Evolutionary conservation across 2,113 vertebrate species (phyloP).

Genomic region (Eulacestoma nigropectus): DNA sequence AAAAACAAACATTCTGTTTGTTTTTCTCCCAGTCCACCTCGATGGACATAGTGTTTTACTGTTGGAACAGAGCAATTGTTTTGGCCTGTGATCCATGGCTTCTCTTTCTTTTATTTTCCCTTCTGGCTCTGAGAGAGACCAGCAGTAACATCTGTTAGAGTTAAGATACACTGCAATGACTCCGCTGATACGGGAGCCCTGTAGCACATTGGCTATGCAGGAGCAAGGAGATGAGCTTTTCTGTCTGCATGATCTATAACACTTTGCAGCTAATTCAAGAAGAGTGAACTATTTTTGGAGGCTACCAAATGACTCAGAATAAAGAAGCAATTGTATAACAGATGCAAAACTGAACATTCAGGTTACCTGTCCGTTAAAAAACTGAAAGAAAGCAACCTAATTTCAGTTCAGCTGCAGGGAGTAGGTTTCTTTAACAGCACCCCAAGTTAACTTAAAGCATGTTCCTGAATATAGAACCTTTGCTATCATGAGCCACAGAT

Average conservation of each 20-base stretch:
- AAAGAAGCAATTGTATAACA: constrained; percentile 27
- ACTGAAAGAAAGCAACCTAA: not conserved
- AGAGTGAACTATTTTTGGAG: constrained; percentile 37
- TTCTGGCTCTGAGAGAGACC: not conserved
- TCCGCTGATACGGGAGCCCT: not conserved
- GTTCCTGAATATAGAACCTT: not conserved
- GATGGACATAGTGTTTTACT: not conserved
- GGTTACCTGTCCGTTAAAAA: not conserved
- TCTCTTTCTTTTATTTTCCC: not conserved
- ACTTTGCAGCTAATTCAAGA: constrained; percentile 34
- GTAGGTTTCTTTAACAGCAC: not conserved
- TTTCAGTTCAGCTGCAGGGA: not conserved
- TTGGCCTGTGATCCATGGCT: not conserved
- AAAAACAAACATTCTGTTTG: not conserved
- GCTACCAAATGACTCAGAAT: constrained; percentile 35
- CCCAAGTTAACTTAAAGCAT: not conserved
- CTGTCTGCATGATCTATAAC: constrained; percentile 41
- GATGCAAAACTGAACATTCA: not conserved
- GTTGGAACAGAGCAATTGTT: not conserved
- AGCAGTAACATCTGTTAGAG: constrained; percentile 31
- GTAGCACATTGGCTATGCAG: not conserved
- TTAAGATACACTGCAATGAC: not conserved
- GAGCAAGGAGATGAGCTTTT: not conserved
- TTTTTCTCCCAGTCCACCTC: not conserved
- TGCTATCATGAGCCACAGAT: not conserved